Evolutionary conservation across 2,797 vertebrate genomes (phyloP), one percentile per base, ranked within the genome.

Genomic region (Paramormyrops hopkinsi): DNA sequence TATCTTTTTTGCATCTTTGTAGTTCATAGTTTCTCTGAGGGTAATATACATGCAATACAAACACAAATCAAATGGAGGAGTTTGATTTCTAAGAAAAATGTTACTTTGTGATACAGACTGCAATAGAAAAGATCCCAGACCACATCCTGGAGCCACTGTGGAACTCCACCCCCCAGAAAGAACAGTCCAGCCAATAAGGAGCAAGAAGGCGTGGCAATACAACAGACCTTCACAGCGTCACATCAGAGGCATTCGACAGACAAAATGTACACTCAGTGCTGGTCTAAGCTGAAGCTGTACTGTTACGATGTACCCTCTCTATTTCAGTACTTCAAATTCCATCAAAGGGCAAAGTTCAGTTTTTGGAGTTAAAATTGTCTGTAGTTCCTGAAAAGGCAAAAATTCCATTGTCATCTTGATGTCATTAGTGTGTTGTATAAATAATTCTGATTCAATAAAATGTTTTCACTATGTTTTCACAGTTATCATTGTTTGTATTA

Each of bases 61-160:
- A 33, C 62, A 69, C 62, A 69, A 69, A 14, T 33, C 25, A 69
- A 69, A 69, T 0, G 11, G 62, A 65, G 59, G 22, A 69, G 14
- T 76, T 44, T 76, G 33, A 76, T 65, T 89, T 86, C 33, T 89
- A 83, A 48, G 37, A 6, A 2, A 51, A 90, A 62, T 1, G 91
- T 33, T 91, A 88, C 87, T 88, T 54, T 90, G 87, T 7, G 88
- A 91, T 92, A 91, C 92, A 99, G 98, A 97, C 95, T 17, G 92
- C 94, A 86, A 94, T 99, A 91, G 96, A 98, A 93, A 97, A 94
- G 90, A 92, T 98, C 94, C 98, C 98, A 37, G 97, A 98, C 69
- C 97, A 99, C 92, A 97, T 99, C 92, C 95, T 92, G 89, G 89
- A 96, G 76, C 97, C 98, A 12, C 92, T 99, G 91, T 99, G 98